Percentiles rank a stretch among this genome's conserved stretches.
Evolutionary conservation across 1,140 invertebrate genomes (phyloP).

Genomic region (Solenopsis fugax): DNA sequence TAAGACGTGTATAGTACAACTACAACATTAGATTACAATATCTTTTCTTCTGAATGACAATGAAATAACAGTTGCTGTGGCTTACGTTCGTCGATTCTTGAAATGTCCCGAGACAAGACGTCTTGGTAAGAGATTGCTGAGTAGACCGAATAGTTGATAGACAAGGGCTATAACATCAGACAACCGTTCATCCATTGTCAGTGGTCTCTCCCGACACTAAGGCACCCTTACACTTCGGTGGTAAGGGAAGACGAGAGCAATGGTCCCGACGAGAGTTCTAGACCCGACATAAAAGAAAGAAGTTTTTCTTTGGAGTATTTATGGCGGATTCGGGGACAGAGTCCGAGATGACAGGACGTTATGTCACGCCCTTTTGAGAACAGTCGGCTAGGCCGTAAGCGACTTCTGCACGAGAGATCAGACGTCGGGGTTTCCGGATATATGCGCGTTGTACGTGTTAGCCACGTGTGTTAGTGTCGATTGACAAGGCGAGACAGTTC

Average conservation of each 20-base stretch:
- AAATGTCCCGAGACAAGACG: not conserved
- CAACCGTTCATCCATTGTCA: not conserved
- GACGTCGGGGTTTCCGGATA: conserved; percentile 61
- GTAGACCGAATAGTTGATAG: not conserved
- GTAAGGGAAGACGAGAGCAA: conserved; percentile 14
- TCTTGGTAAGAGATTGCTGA: not conserved
- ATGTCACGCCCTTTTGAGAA: conserved; percentile 41
- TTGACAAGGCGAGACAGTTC: conserved; percentile 79
- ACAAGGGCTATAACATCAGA: not conserved
- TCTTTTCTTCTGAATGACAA: not conserved
- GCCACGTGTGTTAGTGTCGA: conserved; percentile 71
- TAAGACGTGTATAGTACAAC: not conserved
- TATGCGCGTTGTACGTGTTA: conserved; percentile 39
- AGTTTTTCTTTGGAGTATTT: conserved; percentile 27
- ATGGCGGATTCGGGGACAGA: conserved; percentile 21
- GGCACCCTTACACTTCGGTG: not conserved
- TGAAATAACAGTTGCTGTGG: not conserved
- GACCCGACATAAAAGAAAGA: conserved; percentile 31
- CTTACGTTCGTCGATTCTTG: not conserved
- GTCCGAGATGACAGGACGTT: conserved; percentile 34
- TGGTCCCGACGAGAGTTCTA: not conserved
- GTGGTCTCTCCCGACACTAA: conserved; percentile 5
- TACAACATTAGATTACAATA: not conserved
- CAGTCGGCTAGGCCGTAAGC: conserved; percentile 44
- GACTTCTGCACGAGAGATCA: conserved; percentile 62